A percentile compares a stretch with the other conserved stretches of the same genome.
Conservation (phyloP, 2,888 invertebrate genomes). For the Seira musarum region DNA sequence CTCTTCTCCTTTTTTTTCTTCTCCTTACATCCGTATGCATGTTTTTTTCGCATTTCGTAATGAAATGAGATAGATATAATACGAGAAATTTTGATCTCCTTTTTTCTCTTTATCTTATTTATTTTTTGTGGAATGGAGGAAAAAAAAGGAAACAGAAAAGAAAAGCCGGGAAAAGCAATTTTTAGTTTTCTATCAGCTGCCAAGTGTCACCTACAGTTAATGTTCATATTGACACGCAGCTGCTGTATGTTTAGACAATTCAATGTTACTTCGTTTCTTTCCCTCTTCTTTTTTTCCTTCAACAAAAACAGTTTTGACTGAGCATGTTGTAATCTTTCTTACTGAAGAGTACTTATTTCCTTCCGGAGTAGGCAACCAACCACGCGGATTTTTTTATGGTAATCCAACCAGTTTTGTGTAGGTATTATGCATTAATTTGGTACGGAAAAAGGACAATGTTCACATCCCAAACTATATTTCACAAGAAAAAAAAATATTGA, state of each 20-base stretch:
- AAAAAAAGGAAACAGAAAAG: conserved; percentile 8
- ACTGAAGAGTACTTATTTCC: neutral
- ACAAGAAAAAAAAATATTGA: too few species aligned
- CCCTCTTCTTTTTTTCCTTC: conserved; percentile 4
- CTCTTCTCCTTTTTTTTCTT: neutral
- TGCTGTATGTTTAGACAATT: conserved; percentile 65
- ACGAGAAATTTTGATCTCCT: conserved; percentile 14
- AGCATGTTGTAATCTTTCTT: neutral
- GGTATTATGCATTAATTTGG: too few species aligned
- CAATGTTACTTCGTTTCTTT: conserved; percentile 53
- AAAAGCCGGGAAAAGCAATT: conserved; percentile 23
- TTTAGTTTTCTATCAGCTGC: conserved; percentile 69
- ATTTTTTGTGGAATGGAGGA: neutral
- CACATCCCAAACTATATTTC: too few species aligned
- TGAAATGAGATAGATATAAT: conserved; percentile 46
- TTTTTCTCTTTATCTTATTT: conserved; percentile 1
- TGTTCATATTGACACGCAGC: conserved; percentile 69
- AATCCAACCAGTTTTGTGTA: too few species aligned
- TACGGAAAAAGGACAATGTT: too few species aligned
- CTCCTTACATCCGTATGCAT: conserved; percentile 18
- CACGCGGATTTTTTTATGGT: too few species aligned
- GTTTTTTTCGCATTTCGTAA: conserved; percentile 35
- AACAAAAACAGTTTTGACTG: neutral
- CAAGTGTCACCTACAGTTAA: conserved; percentile 70
- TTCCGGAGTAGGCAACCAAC: too few species aligned